phyloP scores from a whole-genome alignment of 2,113 vertebrate species.

The Mobula hypostoma region DNA sequence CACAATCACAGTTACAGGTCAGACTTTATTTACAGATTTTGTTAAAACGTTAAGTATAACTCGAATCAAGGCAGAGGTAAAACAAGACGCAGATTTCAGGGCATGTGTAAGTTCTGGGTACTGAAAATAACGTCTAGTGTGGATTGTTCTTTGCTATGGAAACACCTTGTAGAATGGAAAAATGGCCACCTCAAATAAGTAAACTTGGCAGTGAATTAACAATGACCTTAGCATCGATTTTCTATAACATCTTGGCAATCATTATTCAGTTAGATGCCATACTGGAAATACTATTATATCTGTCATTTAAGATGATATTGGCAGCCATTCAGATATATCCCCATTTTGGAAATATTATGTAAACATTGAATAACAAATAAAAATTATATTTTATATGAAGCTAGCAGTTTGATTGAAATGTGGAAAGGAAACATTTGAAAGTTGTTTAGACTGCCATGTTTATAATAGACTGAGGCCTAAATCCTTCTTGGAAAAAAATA shows the following conservation, averaged over 20 bases:
- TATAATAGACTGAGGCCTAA: not conserved
- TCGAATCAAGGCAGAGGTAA: not conserved
- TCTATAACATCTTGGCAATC: not conserved
- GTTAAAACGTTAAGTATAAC: no score
- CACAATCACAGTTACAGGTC: not conserved
- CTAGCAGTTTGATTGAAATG: not conserved
- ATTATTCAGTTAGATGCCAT: slow-evolving; percentile 2
- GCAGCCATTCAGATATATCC: not conserved
- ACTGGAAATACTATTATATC: slow-evolving; percentile 19
- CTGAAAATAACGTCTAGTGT: not conserved
- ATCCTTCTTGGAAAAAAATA: not conserved
- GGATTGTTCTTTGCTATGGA: slow-evolving; percentile 15
- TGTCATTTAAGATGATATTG: slow-evolving; percentile 30
- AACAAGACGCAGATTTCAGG: not conserved
- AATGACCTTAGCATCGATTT: slow-evolving; percentile 19
- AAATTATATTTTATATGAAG: not conserved
- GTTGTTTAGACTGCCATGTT: not conserved
- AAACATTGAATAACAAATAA: slow-evolving; percentile 18
- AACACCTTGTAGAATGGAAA: not conserved
- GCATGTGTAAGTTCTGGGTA: no score
- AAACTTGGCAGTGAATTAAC: slow-evolving; percentile 23
- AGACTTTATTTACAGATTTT: not conserved
- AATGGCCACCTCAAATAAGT: slow-evolving; percentile 23
- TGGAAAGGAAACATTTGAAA: not conserved
- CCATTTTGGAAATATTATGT: slow-evolving; percentile 18